phyloP scores from a whole-genome alignment of 2,113 vertebrate species.

The Eurystomus gularis region DNA sequence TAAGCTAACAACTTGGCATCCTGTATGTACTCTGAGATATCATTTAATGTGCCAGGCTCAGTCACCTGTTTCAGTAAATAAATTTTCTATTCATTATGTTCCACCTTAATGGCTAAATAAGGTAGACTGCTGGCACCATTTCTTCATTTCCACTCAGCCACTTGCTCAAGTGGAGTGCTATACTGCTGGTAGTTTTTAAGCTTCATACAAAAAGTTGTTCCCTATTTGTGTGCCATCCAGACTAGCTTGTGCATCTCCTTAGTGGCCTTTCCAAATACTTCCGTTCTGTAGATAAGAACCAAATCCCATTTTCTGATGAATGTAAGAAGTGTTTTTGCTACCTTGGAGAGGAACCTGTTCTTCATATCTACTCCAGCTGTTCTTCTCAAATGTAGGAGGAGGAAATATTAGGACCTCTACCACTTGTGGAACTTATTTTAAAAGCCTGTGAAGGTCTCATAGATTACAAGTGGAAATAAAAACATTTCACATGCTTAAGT shows the following conservation, averaged over 20 bases:
- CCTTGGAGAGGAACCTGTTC: not conserved
- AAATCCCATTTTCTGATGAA: not conserved
- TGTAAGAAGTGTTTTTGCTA: not conserved
- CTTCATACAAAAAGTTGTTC: not conserved
- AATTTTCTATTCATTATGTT: not conserved
- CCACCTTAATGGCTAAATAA: not conserved
- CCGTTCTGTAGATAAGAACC: not conserved
- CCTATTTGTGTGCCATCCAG: not conserved
- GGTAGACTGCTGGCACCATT: not conserved
- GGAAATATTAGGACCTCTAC: not conserved
- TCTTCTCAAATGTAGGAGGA: not conserved
- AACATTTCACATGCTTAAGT: accelerated
- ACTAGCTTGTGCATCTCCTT: not conserved
- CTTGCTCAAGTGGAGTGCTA: not conserved
- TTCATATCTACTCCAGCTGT: not conserved
- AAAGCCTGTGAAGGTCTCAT: not conserved
- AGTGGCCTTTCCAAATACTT: not conserved
- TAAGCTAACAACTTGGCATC: not conserved
- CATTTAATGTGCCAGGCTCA: not conserved
- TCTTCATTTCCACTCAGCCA: not conserved
- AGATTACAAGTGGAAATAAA: not conserved
- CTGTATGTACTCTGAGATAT: not conserved
- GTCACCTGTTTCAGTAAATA: not conserved
- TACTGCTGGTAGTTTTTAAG: not conserved
- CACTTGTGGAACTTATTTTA: not conserved